Evolutionary conservation across 2,113 vertebrate genomes (phyloP).

Genomic region (Craseonycteris thonglongyai): DNA sequence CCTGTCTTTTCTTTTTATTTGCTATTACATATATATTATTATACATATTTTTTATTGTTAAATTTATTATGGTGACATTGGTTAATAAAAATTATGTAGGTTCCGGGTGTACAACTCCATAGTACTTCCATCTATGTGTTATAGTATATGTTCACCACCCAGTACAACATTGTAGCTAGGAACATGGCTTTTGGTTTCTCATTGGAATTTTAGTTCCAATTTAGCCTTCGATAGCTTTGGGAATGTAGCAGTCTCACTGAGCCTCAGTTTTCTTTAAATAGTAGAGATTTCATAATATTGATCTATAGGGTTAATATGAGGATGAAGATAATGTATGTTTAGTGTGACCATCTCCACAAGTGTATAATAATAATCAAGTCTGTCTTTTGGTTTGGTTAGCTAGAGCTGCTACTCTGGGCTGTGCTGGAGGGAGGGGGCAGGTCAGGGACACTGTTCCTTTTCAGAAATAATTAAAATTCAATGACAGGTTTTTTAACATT

Average conservation of each 20-base stretch:
- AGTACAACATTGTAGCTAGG: background rate
- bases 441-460: background rate
- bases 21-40: background rate
- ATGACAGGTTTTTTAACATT: background rate
- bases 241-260: background rate
- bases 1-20: background rate
- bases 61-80: too few relatives aligned
- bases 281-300: background rate
- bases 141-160: too few relatives aligned
- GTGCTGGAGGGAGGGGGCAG: background rate
- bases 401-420: background rate
- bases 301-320: background rate
- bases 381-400: background rate
- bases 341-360: background rate
- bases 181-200: background rate
- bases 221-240: background rate
- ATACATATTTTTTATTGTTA: background rate
- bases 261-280: background rate
- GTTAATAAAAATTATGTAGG: too few relatives aligned
- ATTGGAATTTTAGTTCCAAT: conserved; percentile 1
- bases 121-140: too few relatives aligned
- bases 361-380: background rate
- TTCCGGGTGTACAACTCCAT: too few relatives aligned
- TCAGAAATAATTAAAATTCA: conserved; percentile 26
- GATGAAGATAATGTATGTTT: background rate